Evolutionary conservation across 2,797 vertebrate species (phyloP), one percentile per base, ranked within the genome.

Genomic region (Schizopygopsis pylzovi): DNA sequence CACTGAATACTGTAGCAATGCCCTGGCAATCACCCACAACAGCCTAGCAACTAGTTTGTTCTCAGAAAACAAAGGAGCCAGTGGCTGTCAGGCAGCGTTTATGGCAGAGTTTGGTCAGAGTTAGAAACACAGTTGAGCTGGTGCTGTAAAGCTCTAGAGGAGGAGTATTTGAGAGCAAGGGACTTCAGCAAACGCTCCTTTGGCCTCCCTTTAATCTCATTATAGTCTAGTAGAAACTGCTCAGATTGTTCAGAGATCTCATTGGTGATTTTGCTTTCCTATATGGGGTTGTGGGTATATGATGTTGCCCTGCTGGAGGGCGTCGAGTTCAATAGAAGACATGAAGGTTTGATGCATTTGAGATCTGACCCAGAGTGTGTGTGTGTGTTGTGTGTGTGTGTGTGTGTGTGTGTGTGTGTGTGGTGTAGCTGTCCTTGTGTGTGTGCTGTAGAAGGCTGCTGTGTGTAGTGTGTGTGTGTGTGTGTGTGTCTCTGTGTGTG

Each of bases 261-360:
- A 79, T 79, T 61, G 61, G 15, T 45, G 56, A 45, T 79, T 61
- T 79, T 61, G 41, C 56, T 61, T 25, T 43, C 15, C 37, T 61
- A 6, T 18, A 18, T 61, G 39, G 56, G 22, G 63, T 45, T 79
- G 77, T 63, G 77, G 56, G 56, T 79, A 79, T 61, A 28, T 79
- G 54, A 56, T 78, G 37, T 78, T 25, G 6, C 37, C 1, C 7
- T 78, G 37, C 54, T 61, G 75, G 33, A 59, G 20, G 33, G 20
- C 12, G 20, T 9, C 4, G 0, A 41, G 54, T 79, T 79, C 39
- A 43, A 25, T 28, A 28, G 22, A 79, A 43, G 20, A 43, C 13
- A 41, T 25, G 37, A 16, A 59, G 22, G 33, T 41, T 77, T 41
- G 37, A 76, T 33, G 47, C 1, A 7, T 43, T 61, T 61, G 22